A percentile compares a stretch with the other conserved stretches of the same genome.
Conservation (phyloP, 1,140 invertebrate genomes). For the Tyrophagus putrescentiae region DNA sequence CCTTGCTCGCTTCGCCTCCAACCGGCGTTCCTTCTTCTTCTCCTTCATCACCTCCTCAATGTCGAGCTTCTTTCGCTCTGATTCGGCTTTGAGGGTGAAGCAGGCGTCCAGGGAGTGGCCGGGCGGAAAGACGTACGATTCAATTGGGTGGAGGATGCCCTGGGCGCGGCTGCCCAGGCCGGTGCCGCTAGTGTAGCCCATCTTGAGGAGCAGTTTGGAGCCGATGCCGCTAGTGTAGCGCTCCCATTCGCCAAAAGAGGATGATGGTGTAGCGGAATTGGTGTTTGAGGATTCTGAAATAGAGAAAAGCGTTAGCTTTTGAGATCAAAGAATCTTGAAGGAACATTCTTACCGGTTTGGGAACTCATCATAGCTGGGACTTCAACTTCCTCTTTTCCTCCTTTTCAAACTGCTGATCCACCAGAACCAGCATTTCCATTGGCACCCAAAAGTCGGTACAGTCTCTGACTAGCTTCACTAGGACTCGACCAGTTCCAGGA, state of each 20-base stretch:
- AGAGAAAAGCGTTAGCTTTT: too few species aligned
- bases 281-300: too few species aligned
- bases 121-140: slow-evolving; percentile 57
- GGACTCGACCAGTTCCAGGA: too few species aligned
- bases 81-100: slow-evolving; percentile 31
- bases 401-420: too few species aligned
- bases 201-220: slow-evolving; percentile 72
- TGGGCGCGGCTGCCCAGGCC: slow-evolving; percentile 63
- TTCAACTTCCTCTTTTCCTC: too few species aligned
- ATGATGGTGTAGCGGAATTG: too few species aligned
- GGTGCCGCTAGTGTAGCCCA: slow-evolving; percentile 72
- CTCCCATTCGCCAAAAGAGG: slow-evolving; percentile 76
- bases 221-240: slow-evolving; percentile 74
- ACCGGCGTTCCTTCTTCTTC: slow-evolving; percentile 2
- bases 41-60: neutral
- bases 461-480: too few species aligned
- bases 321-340: too few species aligned
- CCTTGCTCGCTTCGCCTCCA: neutral
- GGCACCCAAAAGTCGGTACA: too few species aligned
- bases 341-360: too few species aligned
- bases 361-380: too few species aligned
- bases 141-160: slow-evolving; percentile 64
- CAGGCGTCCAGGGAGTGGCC: slow-evolving; percentile 58
- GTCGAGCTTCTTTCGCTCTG: neutral
- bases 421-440: too few species aligned